These are phyloP conservation scores for Anser cygnoides DNA, from an alignment of 2,113 vertebrate genomes.

Conservation along the genomic window DNA sequence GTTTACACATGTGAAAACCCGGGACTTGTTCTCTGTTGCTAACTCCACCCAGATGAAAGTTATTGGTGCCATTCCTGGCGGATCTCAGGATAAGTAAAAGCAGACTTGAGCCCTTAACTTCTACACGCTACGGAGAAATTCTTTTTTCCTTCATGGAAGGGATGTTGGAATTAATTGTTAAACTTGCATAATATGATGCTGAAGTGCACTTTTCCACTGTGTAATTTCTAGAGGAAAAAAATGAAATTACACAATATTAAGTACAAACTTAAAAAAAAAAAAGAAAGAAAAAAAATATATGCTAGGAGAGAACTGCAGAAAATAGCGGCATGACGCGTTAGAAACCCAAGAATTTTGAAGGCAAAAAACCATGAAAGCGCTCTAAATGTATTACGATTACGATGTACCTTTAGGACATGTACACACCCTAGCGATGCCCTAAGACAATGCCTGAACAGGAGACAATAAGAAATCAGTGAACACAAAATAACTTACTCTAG, in stretches of 20 bases:
- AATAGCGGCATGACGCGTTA: background rate
- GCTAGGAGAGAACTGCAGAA: background rate
- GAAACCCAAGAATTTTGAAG: background rate
- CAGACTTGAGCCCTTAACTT: background rate
- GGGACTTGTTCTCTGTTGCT: background rate
- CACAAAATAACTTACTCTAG: background rate
- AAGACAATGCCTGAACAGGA: background rate
- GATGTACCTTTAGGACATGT: background rate
- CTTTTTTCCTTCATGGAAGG: background rate
- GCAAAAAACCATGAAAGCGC: background rate
- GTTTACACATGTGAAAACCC: background rate
- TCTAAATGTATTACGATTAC: background rate
- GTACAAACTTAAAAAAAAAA: background rate
- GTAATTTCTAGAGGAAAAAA: background rate
- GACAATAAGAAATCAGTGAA: background rate
- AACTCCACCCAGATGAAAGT: background rate
- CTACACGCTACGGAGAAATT: background rate
- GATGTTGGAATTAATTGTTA: background rate
- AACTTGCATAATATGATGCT: background rate
- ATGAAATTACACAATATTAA: background rate
- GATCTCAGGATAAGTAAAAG: slow-evolving; percentile 22
- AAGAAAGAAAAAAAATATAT: background rate
- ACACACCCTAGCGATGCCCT: background rate
- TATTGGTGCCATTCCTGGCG: background rate
- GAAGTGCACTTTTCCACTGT: background rate